These are phyloP conservation scores for Acronicta alni DNA, from an alignment of 2,888 invertebrate genomes.

Conservation along the genomic window DNA sequence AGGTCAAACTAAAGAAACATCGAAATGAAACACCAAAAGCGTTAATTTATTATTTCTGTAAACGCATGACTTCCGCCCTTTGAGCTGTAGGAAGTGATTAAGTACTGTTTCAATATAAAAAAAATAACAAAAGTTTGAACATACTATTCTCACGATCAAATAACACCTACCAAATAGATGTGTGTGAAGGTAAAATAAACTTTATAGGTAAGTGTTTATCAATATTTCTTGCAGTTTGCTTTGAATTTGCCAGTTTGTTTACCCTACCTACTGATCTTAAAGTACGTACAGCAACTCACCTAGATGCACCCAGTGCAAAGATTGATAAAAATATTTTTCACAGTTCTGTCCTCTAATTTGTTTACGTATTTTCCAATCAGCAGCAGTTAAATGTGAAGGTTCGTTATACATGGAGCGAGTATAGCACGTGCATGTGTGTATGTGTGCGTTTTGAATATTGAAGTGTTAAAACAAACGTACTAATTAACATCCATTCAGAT, in stretches of 20 bases:
- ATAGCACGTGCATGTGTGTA: conserved; percentile 55
- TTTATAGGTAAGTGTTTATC: conserved; percentile 46
- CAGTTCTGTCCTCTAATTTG: conserved; percentile 58
- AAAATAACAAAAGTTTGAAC: conserved; percentile 80
- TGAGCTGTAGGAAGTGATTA: conserved; percentile 87
- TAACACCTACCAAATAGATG: conserved; percentile 72
- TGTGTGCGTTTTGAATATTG: conserved; percentile 65
- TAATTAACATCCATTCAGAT: conserved; percentile 86
- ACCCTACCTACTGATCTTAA: conserved; percentile 44
- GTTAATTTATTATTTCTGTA: conserved; percentile 85
- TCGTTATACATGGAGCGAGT: conserved; percentile 62
- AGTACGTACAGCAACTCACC: conserved; percentile 47
- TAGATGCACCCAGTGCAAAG: conserved; percentile 35
- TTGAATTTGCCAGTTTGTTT: conserved; percentile 53
- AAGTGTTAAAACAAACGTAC: conserved; percentile 83
- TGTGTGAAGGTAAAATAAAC: conserved; percentile 71
- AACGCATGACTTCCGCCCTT: conserved; percentile 86
- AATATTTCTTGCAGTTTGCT: conserved; percentile 53
- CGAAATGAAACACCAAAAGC: conserved; percentile 78
- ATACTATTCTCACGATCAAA: conserved; percentile 79
- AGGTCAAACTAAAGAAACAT: conserved; percentile 76
- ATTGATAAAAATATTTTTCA: conserved; percentile 20
- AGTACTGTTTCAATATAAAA: conserved; percentile 79
- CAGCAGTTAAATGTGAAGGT: conserved; percentile 71
- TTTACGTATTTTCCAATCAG: conserved; percentile 71